Evolutionary conservation across 2,888 invertebrate species (phyloP), one percentile per base, ranked within the genome.

Genomic region (Cybosia mesomella): DNA sequence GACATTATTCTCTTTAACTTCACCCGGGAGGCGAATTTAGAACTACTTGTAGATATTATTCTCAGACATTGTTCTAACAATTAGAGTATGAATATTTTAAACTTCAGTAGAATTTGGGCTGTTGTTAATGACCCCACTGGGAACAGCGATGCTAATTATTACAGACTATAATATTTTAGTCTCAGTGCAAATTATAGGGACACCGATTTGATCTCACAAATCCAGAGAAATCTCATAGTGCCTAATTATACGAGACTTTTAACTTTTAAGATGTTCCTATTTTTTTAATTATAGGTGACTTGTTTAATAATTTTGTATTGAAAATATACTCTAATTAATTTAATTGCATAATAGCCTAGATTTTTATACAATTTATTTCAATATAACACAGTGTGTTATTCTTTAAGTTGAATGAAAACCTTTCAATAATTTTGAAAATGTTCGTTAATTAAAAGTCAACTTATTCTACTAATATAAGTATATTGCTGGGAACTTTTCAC

Each of bases 61-160:
- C 63, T 55, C 15, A 34, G 49, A 39, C 21, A 22, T 21, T 36
- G 28, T 67, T 59, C 53, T 21, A 59, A 70, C 70, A 67, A 68
- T 53, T 49, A 22, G 24, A 64, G 18, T 58, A n/a, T 60, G 28
- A 59, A 67, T 54, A 67, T 66, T 66, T 68, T 66, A 55, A 59
- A 57, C 36, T 57, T 43, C 32, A 32, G n/a, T 21, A 5, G 36
- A 43, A 53, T 55, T 53, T 55, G 22, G 63, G 36, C 28, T 32
- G n/a, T 62, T 71, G 43, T 39, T 65, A 67, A 74, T 57, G 75
- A 54, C 43, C 24, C 66, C 22, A 11, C 55, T 34, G 66, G 58
- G 64, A 58, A 32, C n/a, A 18, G 32, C 21, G 34, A 53, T 39
- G 18, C 49, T 18, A 18, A 49, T 49, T 49, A 49, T n/a, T 49